Base-by-base conservation (phyloP, 2,888 invertebrate species). In the Rhagophthalmus giganteus region DNA sequence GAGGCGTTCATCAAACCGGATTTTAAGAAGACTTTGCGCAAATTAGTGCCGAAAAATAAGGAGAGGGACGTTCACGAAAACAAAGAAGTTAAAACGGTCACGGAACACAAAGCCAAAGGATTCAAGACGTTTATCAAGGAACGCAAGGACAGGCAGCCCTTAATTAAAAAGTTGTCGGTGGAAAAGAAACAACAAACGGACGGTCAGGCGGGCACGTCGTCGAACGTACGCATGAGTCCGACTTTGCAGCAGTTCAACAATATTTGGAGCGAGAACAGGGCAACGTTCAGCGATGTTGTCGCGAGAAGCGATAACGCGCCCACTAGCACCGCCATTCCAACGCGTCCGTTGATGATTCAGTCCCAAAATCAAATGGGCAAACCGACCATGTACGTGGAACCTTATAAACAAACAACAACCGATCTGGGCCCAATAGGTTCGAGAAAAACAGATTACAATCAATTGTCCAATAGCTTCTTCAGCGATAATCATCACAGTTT, bases 281-380 rank as follows among this genome's bases (percentile, higher is more conserved):
- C 81, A 0, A 79, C 77, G 26, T 82, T 82, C 62, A 82, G 82
- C 55, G 81, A 82, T 57, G 81, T 82, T 1, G 82, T 82, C 1
- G 81, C 82, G 0, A 69, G 81, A 7, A 80, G 68, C 59, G 80
- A 79, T 10, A 52, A 38, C 9, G 33, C 44, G 2, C 34, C 33
- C 10, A 64, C 68, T 8, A 63, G 57, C 13, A 63, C 66, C 45
- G 58, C 63, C 12, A 57, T 57, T 10, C 59, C 57, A 13, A 54
- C 54, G 14, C 66, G 71, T 44, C 54, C 61, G 1, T 49, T 55
- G 32, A 59, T 65, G 32, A 46, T 54, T 6, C 60, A 60, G 37
- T 47, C 55, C 5, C 46, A 46, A 13, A 28, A 42, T 2, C 38
- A 48, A 14, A 40, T 42, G n/a, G 45, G 55, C 34, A 74, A 74